A percentile compares a stretch with the other conserved stretches of the same genome.
These are phyloP conservation scores for Geophilus truncorum DNA, from an alignment of 2,888 invertebrate genomes.

Conservation along the genomic window DNA sequence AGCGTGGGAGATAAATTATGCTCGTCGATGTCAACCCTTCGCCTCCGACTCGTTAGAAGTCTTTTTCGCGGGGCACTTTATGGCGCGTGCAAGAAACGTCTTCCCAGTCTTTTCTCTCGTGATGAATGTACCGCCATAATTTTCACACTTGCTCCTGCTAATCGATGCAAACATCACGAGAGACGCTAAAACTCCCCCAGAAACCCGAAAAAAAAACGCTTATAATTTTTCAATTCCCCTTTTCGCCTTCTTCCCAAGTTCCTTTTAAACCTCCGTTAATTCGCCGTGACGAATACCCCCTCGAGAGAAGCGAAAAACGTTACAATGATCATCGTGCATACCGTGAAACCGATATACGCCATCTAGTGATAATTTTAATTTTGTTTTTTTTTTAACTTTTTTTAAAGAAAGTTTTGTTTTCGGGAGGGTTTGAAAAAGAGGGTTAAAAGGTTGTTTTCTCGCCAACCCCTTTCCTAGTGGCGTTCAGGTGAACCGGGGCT, in stretches of 20 bases:
- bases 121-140: not conserved
- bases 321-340: too few relatives aligned
- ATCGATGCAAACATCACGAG: conserved; percentile 8
- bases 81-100: conserved; percentile 14
- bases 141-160: conserved; percentile 7
- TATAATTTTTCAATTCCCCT: conserved; percentile 18
- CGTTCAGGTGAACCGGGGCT: conserved; percentile 22
- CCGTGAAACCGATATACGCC: too few relatives aligned
- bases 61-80: conserved; percentile 14
- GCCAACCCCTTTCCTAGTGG: not conserved
- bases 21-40: not conserved
- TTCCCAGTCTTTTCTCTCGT: not conserved
- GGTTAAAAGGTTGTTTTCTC: too few relatives aligned
- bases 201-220: not conserved
- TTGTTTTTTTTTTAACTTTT: too few relatives aligned
- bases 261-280: conserved; percentile 2
- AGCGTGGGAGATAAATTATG: conserved; percentile 1
- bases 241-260: not conserved
- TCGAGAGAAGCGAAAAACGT: not conserved
- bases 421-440: too few relatives aligned
- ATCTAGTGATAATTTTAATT: too few relatives aligned
- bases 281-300: conserved; percentile 18
- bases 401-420: not conserved
- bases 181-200: not conserved
- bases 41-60: conserved; percentile 17